Conservation (phyloP, 2,797 vertebrate species). For the Protosalanx chinensis region DNA sequence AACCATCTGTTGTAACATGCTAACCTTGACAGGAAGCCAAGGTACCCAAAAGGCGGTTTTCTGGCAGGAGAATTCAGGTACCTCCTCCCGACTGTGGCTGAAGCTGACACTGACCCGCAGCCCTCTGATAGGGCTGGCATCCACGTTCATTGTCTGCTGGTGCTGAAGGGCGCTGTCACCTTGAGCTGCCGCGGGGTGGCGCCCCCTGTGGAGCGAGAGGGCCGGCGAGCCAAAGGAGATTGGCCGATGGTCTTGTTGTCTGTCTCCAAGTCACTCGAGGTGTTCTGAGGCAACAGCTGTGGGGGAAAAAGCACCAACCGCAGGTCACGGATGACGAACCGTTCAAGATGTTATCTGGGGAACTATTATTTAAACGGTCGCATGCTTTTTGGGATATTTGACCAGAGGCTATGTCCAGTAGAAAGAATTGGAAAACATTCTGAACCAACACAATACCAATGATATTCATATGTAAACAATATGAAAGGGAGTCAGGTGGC, state of each 20-base stretch:
- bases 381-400: not conserved
- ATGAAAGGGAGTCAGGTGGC: too few species aligned
- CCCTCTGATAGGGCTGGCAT: not conserved
- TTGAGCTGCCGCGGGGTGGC: slow-evolving; percentile 63
- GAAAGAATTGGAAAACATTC: too few species aligned
- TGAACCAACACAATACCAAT: too few species aligned
- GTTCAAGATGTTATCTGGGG: too few species aligned
- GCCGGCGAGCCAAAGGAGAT: slow-evolving; percentile 53
- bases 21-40: not conserved
- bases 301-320: too few species aligned
- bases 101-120: not conserved
- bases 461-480: too few species aligned
- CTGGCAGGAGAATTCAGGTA: not conserved
- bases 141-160: not conserved
- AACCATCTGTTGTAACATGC: not conserved
- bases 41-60: slow-evolving; percentile 4
- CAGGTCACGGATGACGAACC: too few species aligned
- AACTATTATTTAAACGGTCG: not conserved
- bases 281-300: not conserved
- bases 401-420: not conserved
- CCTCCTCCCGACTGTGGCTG: not conserved
- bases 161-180: slow-evolving; percentile 51
- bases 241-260: slow-evolving; percentile 39
- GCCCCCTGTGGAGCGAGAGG: slow-evolving; percentile 51
- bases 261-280: not conserved